phyloP scores from a whole-genome alignment of 2,113 vertebrate species.

The Phalacrocorax aristotelis region DNA sequence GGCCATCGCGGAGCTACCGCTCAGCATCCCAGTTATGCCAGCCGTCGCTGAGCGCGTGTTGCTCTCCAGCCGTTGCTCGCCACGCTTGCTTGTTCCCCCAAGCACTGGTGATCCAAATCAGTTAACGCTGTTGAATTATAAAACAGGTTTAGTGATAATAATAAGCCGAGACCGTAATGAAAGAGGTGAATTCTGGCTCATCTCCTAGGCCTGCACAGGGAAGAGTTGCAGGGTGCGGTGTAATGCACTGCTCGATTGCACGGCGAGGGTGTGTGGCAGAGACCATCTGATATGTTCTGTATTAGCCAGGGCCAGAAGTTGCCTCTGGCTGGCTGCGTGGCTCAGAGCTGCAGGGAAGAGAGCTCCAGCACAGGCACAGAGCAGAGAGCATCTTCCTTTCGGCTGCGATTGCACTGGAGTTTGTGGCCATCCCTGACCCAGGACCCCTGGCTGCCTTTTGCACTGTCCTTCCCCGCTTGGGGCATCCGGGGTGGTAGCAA shows the following conservation, averaged over 20 bases:
- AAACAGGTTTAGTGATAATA: neutral
- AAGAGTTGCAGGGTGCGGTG: neutral
- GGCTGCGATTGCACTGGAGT: fast-evolving
- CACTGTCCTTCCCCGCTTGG: neutral
- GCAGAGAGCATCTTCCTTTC: neutral
- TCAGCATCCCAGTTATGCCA: fast-evolving
- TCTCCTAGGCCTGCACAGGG: neutral
- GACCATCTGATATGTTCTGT: fast-evolving
- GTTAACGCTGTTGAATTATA: neutral
- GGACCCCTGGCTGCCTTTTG: neutral
- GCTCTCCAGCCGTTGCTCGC: neutral
- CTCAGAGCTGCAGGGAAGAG: neutral
- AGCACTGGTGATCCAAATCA: neutral
- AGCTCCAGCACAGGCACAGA: neutral
- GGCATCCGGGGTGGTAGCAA: neutral
- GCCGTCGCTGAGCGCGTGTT: fast-evolving
- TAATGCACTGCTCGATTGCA: fast-evolving
- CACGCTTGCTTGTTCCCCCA: neutral
- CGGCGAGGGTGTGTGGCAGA: fast-evolving
- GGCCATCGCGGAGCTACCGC: fast-evolving
- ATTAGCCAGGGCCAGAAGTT: neutral
- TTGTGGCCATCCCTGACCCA: neutral
- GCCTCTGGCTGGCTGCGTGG: neutral
- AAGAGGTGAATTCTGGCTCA: neutral
- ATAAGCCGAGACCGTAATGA: neutral